Evolutionary conservation across 23 tunicate genomes (phyloP).

Genomic region (Phallusia fumigata): DNA sequence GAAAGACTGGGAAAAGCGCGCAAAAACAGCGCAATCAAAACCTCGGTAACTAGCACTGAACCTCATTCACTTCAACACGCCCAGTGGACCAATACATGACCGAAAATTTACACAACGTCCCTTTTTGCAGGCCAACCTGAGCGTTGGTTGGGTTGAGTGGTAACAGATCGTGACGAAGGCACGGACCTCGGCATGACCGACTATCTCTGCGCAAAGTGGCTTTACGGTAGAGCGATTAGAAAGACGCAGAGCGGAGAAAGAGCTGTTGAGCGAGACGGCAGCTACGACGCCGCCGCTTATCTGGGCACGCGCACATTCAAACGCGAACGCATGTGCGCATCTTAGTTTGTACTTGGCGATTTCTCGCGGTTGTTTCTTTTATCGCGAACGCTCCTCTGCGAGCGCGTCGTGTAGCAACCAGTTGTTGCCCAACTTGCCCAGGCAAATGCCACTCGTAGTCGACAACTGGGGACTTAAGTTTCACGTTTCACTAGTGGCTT

Average conservation of each 20-base stretch:
- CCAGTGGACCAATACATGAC: neutral
- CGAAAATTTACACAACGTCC: neutral
- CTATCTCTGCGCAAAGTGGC: neutral
- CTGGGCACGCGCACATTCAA: slow-evolving; percentile 24
- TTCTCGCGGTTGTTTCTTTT: slow-evolving; percentile 3
- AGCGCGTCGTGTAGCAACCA: neutral
- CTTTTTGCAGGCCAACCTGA: no score
- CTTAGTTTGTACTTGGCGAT: neutral
- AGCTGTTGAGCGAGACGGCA: slow-evolving; percentile 8
- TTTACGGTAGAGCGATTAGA: neutral
- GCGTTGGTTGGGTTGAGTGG: neutral
- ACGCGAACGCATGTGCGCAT: slow-evolving; percentile 5
- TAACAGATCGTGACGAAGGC: neutral
- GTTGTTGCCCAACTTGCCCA: neutral
- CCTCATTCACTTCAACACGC: neutral
- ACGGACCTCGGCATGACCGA: neutral
- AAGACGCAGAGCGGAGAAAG: slow-evolving; percentile 5
- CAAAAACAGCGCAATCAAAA: neutral
- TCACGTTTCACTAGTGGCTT: no score
- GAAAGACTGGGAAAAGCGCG: neutral
- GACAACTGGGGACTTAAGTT: neutral
- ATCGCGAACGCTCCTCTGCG: neutral
- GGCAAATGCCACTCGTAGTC: neutral
- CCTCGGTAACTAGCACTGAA: neutral
- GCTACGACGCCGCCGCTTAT: slow-evolving; percentile 8